Evolutionary conservation across 2,888 invertebrate genomes (phyloP), one percentile per base, ranked within the genome.

Genomic region (Drosophila parthenogenetica): DNA sequence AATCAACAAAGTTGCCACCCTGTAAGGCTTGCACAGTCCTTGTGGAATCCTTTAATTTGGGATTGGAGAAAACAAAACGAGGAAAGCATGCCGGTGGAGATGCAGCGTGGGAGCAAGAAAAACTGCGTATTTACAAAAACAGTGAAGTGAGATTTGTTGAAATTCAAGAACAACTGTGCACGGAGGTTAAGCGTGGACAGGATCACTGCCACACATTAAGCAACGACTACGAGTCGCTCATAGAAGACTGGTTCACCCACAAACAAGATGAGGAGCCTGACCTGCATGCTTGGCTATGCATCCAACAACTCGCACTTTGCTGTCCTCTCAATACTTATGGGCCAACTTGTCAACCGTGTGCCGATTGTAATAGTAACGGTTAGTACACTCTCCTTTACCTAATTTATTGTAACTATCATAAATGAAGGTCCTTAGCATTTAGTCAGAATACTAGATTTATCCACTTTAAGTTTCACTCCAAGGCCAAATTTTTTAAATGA

Each of bases 31-130:
- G 97, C 90, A 95, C 94, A 90, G 90, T 94, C 74, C 94, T 97
- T 57, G 94, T 95, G 3, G 94, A 95, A 32, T 97, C 97, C 1
- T 97, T 97, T 86, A 94, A 95, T 90, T 94, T 94, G 73, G 98
- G 97, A 2, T 93, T 98, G 75, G 95, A 96, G 71, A 94, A 94
- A 77, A 98, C 98, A 0, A 93, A 95, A n/a, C 94, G 97, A 81
- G 96, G 96, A 11, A 97, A 97, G 91, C 98, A 96, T 92, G 98
- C 97, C 83, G 98, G 98, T 3, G 98, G 98, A 0, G 98, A 98
- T 91, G 95, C 97, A 0, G 97, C 97, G 5, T 98, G 98, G 97
- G 98, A 98, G 90, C 97, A 97, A 91, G 95, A 97, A 89, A 97
- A 97, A 81, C 92, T 97, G 57, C 95, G 95, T 54, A 95, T 95